A percentile compares a stretch with the other conserved stretches of the same genome.
Conservation (phyloP, 2,113 vertebrate genomes). For the Noctilio leporinus region DNA sequence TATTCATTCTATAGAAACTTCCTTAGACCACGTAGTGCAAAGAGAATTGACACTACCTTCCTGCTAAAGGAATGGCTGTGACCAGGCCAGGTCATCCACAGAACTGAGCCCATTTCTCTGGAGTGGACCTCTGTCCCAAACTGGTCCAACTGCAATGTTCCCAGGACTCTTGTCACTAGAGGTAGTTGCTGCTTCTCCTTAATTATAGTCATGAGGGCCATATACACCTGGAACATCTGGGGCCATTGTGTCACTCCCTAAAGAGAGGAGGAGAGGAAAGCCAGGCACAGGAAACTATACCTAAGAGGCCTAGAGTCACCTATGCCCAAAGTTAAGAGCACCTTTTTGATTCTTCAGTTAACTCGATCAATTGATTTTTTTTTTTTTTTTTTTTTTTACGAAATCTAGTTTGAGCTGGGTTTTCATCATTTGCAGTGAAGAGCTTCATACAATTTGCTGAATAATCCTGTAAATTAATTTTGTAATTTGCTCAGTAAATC, state of each 20-base stretch:
- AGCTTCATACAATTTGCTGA: background rate
- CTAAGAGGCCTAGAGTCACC: background rate
- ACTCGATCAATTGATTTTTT: background rate
- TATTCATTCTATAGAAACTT: background rate
- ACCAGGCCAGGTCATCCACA: background rate
- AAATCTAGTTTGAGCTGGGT: background rate
- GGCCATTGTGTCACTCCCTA: background rate
- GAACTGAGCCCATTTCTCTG: background rate
- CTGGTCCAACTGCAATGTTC: background rate
- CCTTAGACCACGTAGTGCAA: rapidly evolving
- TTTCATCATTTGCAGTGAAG: background rate
- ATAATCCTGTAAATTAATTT: background rate
- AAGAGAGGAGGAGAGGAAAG: background rate
- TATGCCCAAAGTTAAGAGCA: background rate
- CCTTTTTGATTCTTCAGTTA: background rate
- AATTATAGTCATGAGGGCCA: background rate
- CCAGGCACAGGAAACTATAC: background rate
- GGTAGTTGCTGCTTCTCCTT: background rate
- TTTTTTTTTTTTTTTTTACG: background rate
- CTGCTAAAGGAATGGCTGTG: background rate
- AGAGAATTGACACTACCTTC: background rate
- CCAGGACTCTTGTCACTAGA: background rate
- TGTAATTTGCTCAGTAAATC: background rate
- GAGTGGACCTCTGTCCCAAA: background rate
- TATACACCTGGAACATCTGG: background rate